Evolutionary conservation across 2,113 vertebrate genomes (phyloP).

Genomic region (Lepus americanus): DNA sequence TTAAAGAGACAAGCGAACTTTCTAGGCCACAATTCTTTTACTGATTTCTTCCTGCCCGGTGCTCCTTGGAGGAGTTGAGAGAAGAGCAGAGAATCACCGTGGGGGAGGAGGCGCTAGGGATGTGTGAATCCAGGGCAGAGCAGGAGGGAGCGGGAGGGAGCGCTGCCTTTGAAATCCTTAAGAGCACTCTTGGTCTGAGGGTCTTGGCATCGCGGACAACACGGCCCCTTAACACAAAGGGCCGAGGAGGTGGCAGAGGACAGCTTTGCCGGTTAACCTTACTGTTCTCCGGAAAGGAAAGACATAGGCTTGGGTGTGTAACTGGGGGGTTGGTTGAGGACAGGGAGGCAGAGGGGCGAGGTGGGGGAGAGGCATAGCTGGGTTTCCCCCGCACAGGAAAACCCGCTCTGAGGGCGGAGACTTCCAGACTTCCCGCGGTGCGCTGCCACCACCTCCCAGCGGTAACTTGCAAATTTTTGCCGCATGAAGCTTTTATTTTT

Average conservation of each 20-base stretch:
- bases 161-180: constrained; percentile 41
- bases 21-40: constrained; percentile 43
- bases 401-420: background rate
- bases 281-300: constrained; percentile 54
- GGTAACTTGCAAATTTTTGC: constrained; percentile 79
- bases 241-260: background rate
- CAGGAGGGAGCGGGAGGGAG: background rate
- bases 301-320: constrained; percentile 19
- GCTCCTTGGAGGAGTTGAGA: background rate
- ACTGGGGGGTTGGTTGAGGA: constrained; percentile 66
- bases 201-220: background rate
- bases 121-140: background rate
- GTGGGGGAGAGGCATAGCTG: constrained; percentile 49
- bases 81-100: background rate
- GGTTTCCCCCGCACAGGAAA: background rate
- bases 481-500: constrained; percentile 77
- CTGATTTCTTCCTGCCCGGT: constrained; percentile 11
- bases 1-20: constrained; percentile 26
- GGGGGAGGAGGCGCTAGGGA: background rate
- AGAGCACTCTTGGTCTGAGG: background rate
- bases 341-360: constrained; percentile 62
- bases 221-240: constrained; percentile 4
- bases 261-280: background rate
- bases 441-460: constrained; percentile 70
- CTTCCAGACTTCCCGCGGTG: constrained; percentile 73